phyloP scores from a whole-genome alignment of 2,888 invertebrate genomes.

The Thereva nobilitata region DNA sequence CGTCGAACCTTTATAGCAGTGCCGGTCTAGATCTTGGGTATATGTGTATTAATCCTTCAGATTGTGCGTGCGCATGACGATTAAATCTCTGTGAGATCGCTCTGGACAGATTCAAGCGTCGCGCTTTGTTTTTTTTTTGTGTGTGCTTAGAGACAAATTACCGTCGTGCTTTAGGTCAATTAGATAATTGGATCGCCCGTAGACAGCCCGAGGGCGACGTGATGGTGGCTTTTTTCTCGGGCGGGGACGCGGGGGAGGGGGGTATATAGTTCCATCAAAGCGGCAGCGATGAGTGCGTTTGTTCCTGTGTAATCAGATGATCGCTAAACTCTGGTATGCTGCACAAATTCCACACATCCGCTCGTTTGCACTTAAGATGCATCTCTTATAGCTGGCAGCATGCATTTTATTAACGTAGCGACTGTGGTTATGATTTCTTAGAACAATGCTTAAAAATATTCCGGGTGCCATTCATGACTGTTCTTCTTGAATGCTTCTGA shows the following conservation, averaged over 20 bases:
- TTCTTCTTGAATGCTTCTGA: too few species aligned
- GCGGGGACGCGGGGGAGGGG: neutral
- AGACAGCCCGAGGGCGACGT: neutral
- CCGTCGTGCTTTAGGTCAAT: slow-evolving; percentile 27
- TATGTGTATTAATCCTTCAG: neutral
- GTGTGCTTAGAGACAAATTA: slow-evolving; percentile 7
- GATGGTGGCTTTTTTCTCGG: too few species aligned
- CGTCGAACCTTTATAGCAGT: neutral
- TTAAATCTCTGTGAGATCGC: neutral
- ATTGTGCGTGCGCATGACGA: slow-evolving; percentile 28
- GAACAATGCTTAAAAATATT: slow-evolving; percentile 10
- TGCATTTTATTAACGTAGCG: slow-evolving; percentile 14
- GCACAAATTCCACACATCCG: slow-evolving; percentile 24
- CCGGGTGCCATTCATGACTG: neutral
- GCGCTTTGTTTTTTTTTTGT: slow-evolving; percentile 15
- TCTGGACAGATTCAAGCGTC: neutral
- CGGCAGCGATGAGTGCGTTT: slow-evolving; percentile 14
- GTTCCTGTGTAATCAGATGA: slow-evolving; percentile 17
- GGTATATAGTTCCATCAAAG: neutral
- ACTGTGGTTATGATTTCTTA: slow-evolving; percentile 14
- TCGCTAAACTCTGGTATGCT: slow-evolving; percentile 26
- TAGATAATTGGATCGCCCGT: slow-evolving; percentile 27
- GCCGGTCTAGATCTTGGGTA: neutral
- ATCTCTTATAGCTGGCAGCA: slow-evolving; percentile 17
- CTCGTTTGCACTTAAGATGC: slow-evolving; percentile 22